Base-by-base conservation (phyloP, 2,797 vertebrate genomes). In the Psittacula echo region DNA sequence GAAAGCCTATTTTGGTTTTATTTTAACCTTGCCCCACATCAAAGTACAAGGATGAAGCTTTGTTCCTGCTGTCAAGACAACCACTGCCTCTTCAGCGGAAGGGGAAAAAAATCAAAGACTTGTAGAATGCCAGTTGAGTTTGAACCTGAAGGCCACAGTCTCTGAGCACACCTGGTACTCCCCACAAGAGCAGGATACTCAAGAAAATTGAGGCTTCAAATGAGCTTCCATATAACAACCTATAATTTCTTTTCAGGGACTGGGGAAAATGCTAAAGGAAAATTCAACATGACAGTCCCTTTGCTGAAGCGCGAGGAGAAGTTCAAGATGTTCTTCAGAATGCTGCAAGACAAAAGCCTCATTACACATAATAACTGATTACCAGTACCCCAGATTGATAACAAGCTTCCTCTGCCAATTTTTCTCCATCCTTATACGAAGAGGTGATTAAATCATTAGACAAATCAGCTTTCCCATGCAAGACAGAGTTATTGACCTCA, bases 161-260 rank as follows among this genome's bases (percentile, higher is more conserved):
- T 98, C 96, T 96, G 97, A 96, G 96, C 98, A 99, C 99, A 98
- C 98, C 98, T 98, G 98, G 98, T 98, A 97, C 97, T 98, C 97
- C 96, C 94, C 91, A 97, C 95, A 97, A 97, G 97, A 97, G 97
- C 95, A 91, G 95, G 93, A 97, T 96, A 98, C 98, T 98, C 97
- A 98, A 97, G 98, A 98, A 98, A 98, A 98, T 99, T 98, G 98
- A 98, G 98, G 99, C 98, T 99, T 99, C 98, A 99, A 99, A 99
- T 98, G 98, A 99, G 98, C 98, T 98, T 98, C 97, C 91, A 91
- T 94, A 94, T 98, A 98, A 98, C 97, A 98, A 98, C 96, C 97
- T 97, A 98, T 98, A 99, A 99, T 99, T 99, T 99, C 98, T 98
- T 97, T 98, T 98, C 98, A 98, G 97, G 98, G 96, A 95, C 45